Conservation (phyloP, 2,888 invertebrate genomes). For the Scaptomyza tumidula region DNA sequence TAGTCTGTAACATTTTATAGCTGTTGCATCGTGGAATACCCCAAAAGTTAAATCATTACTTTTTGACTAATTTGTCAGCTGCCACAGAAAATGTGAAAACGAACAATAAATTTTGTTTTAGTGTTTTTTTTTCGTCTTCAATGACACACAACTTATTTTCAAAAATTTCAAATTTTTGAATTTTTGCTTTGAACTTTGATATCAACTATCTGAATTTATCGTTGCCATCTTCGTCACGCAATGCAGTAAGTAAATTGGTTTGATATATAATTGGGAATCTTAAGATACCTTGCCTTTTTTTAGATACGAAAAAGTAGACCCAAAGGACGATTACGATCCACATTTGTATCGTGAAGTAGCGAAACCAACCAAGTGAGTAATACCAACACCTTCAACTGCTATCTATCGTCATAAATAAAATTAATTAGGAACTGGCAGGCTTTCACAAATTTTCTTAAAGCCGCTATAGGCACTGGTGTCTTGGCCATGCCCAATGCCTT, state of each 20-base stretch:
- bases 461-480: constrained; percentile 97
- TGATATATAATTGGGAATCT: not conserved
- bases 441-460: constrained; percentile 96
- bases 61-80: no score
- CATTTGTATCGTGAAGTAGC: not conserved
- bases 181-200: not conserved
- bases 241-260: not conserved
- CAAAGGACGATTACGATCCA: not conserved
- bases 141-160: not conserved
- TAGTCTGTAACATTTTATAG: not conserved
- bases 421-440: constrained; percentile 94
- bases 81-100: no score
- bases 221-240: not conserved
- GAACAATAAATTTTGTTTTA: no score
- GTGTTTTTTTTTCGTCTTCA: not conserved
- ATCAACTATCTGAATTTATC: no score
- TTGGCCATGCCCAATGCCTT: constrained; percentile 96
- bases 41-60: no score
- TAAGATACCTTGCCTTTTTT: not conserved
- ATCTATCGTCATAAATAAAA: not conserved
- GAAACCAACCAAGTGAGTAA: not conserved
- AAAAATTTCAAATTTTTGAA: not conserved
- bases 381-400: not conserved
- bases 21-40: no score
- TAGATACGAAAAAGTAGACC: not conserved